Base-by-base conservation (phyloP, 64 coral and sea anemone species). In the Orbicella faveolata region DNA sequence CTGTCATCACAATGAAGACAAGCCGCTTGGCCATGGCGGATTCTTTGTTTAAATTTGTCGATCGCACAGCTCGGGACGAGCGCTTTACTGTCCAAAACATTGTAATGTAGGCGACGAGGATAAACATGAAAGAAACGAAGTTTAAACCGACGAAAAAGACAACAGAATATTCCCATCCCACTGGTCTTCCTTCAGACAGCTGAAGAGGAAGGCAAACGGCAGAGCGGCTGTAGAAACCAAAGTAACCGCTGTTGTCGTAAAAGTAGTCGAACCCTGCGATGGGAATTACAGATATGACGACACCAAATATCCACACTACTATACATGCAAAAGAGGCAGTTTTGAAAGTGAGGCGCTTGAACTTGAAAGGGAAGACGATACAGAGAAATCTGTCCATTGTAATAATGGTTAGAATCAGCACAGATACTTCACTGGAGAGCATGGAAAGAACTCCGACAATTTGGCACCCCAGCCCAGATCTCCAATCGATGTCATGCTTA, bases 371-470 rank as follows among this genome's bases (percentile, higher is more conserved):
- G 66, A 88, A 88, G 51, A 88, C 86, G 66, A 88, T 88, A 34
- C 39, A 67, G 17, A 51, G 9, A 21, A 75, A 88, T 88, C 87
- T 52, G 52, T 88, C 87, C 37, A 51, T 51, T 13, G 87, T 88
- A 4, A 88, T 54, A 25, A 61, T 88, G 12, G 87, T 57, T 8
- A 88, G 87, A 37, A 77, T 76, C 9, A 76, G 23, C 7, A 89
- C 87, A 10, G 87, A 89, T 41, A 89, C 87, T 41, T 77, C 87
- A 63, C 87, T 89, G 25, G 87, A 89, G 30, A 89, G 53, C 72
- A 89, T 75, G 25, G 87, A 89, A 39, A 89, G 52, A 35, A 63
- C 75, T 48, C 87, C 87, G 16, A 75, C 57, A 36, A 89, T 62
- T n/a, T 63, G 87, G n/a, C 87, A 89, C 17, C 53, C 52, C 26